Conservation (phyloP, 2,797 vertebrate genomes). For the Notolepis coatsorum region DNA sequence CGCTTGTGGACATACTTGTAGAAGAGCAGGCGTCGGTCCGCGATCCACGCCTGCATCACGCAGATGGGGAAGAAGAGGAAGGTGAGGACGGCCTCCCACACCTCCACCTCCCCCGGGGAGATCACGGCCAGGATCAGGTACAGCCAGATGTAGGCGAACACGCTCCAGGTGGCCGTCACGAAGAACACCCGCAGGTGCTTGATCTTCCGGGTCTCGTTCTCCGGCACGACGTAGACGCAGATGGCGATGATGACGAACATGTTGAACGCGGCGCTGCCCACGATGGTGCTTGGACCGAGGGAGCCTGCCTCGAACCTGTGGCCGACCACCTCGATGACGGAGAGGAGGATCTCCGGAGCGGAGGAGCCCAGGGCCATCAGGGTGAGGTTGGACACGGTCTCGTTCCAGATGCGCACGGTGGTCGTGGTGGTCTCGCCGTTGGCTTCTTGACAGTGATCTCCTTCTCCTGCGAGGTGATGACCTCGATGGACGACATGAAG, state of each 20-base stretch:
- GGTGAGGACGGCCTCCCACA: slow-evolving; percentile 89
- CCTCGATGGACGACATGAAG: slow-evolving; percentile 91
- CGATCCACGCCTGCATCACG: slow-evolving; percentile 89
- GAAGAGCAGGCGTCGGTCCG: slow-evolving; percentile 87
- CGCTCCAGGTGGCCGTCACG: slow-evolving; percentile 87
- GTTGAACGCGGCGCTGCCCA: slow-evolving; percentile 90
- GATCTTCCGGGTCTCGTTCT: slow-evolving; percentile 84
- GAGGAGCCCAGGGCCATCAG: slow-evolving; percentile 90
- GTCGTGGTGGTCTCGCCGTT: slow-evolving; percentile 87
- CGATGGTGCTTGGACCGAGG: slow-evolving; percentile 89
- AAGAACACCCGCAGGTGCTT: slow-evolving; percentile 90
- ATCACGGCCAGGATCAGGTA: slow-evolving; percentile 88
- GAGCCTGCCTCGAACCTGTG: slow-evolving; percentile 85
- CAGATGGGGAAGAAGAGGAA: slow-evolving; percentile 90
- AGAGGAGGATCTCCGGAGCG: slow-evolving; percentile 88
- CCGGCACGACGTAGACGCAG: slow-evolving; percentile 87
- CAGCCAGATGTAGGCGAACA: slow-evolving; percentile 91
- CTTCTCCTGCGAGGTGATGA: slow-evolving; percentile 90
- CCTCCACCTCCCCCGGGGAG: slow-evolving; percentile 84
- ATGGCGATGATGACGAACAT: slow-evolving; percentile 91
- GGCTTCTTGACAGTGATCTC: slow-evolving; percentile 87
- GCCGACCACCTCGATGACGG: slow-evolving; percentile 88
- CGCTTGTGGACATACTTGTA: slow-evolving; percentile 88
- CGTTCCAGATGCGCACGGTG: slow-evolving; percentile 89
- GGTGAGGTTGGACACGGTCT: slow-evolving; percentile 90